These are phyloP conservation scores for Poecile atricapillus DNA, from an alignment of 2,113 vertebrate species.

Conservation along the genomic window DNA sequence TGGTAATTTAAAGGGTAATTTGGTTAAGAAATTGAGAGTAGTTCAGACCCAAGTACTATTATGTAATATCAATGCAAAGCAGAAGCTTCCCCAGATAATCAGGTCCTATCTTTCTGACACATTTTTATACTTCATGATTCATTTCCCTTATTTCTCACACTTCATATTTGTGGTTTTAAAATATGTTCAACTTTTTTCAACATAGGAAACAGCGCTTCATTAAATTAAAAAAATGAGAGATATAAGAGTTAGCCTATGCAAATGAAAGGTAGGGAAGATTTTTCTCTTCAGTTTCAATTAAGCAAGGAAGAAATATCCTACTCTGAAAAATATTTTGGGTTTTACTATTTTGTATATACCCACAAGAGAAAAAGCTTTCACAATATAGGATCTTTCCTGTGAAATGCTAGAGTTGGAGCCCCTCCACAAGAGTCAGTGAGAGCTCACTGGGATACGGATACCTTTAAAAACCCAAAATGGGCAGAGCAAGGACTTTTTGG, in stretches of 20 bases:
- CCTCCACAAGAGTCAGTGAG: neutral
- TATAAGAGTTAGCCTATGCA: neutral
- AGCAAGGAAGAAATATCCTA: neutral
- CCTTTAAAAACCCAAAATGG: neutral
- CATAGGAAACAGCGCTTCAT: neutral
- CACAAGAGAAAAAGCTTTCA: neutral
- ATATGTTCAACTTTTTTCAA: neutral
- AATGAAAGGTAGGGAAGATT: neutral
- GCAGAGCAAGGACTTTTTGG: neutral
- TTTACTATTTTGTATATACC: neutral
- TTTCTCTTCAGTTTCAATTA: neutral
- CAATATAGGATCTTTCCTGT: neutral
- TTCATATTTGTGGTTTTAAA: slow-evolving; percentile 12
- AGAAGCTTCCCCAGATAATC: slow-evolving; percentile 42
- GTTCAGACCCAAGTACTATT: slow-evolving; percentile 40
- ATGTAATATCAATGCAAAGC: slow-evolving; percentile 57
- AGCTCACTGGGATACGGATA: neutral
- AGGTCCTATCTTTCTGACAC: neutral
- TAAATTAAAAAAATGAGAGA: neutral
- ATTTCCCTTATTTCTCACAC: slow-evolving; percentile 13
- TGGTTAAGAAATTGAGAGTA: slow-evolving; percentile 59
- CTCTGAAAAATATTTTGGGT: neutral
- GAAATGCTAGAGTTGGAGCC: neutral
- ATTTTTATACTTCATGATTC: slow-evolving; percentile 35
- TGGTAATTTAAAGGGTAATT: slow-evolving; percentile 69